A percentile compares a stretch with the other conserved stretches of the same genome.
These are phyloP conservation scores for Crioceris asparagi DNA, from an alignment of 2,888 invertebrate species.

Conservation along the genomic window DNA sequence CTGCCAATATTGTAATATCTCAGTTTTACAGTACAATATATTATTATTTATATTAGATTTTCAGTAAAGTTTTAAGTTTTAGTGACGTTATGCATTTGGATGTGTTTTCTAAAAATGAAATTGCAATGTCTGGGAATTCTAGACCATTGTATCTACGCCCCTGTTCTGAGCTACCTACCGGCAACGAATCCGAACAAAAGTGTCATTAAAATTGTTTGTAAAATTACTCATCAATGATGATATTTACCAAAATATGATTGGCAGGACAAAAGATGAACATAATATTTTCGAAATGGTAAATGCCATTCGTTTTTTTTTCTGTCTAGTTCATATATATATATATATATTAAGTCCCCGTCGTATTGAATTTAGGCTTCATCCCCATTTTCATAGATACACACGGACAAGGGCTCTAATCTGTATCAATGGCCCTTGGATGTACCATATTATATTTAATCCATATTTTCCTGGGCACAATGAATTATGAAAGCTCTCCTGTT, in stretches of 20 bases:
- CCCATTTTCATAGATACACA: conserved; percentile 25
- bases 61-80: too few species aligned
- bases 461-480: conserved; percentile 28
- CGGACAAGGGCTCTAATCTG: conserved; percentile 25
- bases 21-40: too few species aligned
- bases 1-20: too few species aligned
- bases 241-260: too few species aligned
- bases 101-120: too few species aligned
- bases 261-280: conserved; percentile 32
- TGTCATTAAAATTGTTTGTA: conserved; percentile 21
- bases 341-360: too few species aligned
- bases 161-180: conserved; percentile 11
- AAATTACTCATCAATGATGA: conserved; percentile 24
- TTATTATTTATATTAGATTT: too few species aligned
- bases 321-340: conserved; percentile 15
- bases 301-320: conserved; percentile 26
- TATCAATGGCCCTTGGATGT: conserved; percentile 33
- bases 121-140: too few species aligned
- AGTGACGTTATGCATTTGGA: too few species aligned
- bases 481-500: conserved; percentile 32
- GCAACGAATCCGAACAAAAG: conserved; percentile 15
- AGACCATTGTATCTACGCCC: background rate
- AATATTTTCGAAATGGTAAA: conserved; percentile 28
- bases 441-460: conserved; percentile 30
- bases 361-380: conserved; percentile 27